phyloP scores from a whole-genome alignment of 1,140 invertebrate genomes.

The Pteromalus puparum region DNA sequence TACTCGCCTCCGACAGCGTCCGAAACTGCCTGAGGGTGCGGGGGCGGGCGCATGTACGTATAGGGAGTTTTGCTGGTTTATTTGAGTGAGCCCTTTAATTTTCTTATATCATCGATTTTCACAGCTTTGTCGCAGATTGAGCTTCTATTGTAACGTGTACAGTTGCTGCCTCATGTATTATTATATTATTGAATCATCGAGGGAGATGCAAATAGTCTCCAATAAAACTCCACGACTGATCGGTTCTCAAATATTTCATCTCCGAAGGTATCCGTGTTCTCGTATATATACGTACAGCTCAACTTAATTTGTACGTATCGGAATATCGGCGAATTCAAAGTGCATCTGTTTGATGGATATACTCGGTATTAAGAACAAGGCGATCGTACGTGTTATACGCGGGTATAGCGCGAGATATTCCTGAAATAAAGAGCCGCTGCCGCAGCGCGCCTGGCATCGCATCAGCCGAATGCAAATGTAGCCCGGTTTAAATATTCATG shows the following conservation, averaged over 20 bases:
- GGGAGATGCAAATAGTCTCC: not conserved
- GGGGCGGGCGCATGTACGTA: too few relatives aligned
- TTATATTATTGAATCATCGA: not conserved
- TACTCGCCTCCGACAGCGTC: slow-evolving; percentile 58
- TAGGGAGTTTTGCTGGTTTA: slow-evolving; percentile 30
- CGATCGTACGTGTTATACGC: not conserved
- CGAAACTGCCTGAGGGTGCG: slow-evolving; percentile 54
- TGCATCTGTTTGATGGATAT: too few relatives aligned
- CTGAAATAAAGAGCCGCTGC: slow-evolving; percentile 59
- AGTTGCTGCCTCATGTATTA: too few relatives aligned
- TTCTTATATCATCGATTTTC: too few relatives aligned
- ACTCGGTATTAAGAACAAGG: not conserved
- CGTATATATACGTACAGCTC: too few relatives aligned
- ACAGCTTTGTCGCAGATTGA: too few relatives aligned
- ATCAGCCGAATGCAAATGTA: slow-evolving; percentile 59
- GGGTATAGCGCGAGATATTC: not conserved
- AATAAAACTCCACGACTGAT: too few relatives aligned
- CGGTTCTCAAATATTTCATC: too few relatives aligned
- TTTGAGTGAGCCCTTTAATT: too few relatives aligned
- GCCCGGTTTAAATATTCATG: slow-evolving; percentile 60
- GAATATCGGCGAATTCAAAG: not conserved
- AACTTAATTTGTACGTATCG: not conserved
- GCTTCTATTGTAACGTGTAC: too few relatives aligned
- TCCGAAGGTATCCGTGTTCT: not conserved
- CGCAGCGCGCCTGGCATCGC: too few relatives aligned